Conservation (phyloP, 2,797 vertebrate species). For the Sandelia bainsii region DNA sequence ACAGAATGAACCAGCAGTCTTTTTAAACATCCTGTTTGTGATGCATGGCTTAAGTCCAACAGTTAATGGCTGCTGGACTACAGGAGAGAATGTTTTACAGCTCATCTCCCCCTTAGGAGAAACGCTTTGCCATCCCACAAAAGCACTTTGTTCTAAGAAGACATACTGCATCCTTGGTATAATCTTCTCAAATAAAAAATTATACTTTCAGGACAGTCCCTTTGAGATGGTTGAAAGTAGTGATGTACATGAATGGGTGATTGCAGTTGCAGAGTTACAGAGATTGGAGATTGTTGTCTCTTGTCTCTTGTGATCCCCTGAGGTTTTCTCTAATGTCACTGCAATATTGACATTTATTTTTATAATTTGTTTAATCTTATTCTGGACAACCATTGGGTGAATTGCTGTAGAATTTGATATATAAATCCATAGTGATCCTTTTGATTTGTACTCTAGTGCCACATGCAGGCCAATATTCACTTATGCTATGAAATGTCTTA, state of each 20-base stretch:
- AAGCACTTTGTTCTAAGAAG: conserved; percentile 9
- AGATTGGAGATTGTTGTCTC: no score
- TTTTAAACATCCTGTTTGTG: conserved; percentile 38
- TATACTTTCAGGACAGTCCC: background rate
- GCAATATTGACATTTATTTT: no score
- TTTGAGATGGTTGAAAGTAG: background rate
- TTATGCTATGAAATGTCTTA: no score
- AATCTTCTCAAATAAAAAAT: conserved; percentile 22
- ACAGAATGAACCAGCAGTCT: conserved; percentile 21
- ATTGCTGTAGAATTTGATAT: no score
- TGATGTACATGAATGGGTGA: background rate
- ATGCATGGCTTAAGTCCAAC: conserved; percentile 53
- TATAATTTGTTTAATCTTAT: no score
- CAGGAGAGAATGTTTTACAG: conserved; percentile 44
- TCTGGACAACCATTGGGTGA: no score
- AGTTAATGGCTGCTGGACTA: conserved; percentile 44
- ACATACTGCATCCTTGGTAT: conserved; percentile 12
- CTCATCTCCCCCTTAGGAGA: conserved; percentile 27
- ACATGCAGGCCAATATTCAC: no score
- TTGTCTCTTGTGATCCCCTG: no score
- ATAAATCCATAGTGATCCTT: no score
- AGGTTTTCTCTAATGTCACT: no score
- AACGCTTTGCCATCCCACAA: conserved; percentile 23
- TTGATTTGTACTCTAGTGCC: no score
- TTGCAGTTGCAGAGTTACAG: background rate